Evolutionary conservation across 2,113 vertebrate species (phyloP), one percentile per base, ranked within the genome.

Genomic region (Triplophysa tibetana): DNA sequence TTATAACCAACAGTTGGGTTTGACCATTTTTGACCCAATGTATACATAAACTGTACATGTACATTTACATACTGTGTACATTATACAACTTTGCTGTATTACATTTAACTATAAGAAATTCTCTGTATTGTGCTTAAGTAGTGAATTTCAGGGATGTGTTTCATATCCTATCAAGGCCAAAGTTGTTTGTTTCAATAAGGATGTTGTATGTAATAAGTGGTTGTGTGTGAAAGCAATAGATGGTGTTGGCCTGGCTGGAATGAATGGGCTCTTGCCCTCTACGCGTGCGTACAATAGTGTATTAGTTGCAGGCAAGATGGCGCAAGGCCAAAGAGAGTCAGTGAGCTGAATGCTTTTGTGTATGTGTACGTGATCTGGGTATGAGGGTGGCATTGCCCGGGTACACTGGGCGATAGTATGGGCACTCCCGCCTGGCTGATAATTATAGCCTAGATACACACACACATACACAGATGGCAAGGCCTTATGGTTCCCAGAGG

Each of bases 391-490:
- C 68, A 62, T 79, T 13, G 67, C 41, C 67, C 62, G 65, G 63
- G 65, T 50, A 12, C 73, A 63, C 41, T 29, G 62, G 61, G 61
- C 45, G 14, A 77, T 77, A 43, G 45, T 70, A 79, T 70, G 41
- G 66, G 56, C 45, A 70, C 78, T 79, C 67, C 70, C 41, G 78
- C 78, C 61, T 80, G 78, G 70, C 78, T 74, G 78, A 73, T 80
- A 80, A 80, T 80, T 80, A 74, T 80, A 80, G 78, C 78, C 78
- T 65, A 52, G 70, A 52, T 74, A 80, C 78, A 11, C 60, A 29
- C n/a, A 76, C 45, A 64, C 58, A 64, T 43, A 76, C 69, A 58
- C 69, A 80, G 78, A 80, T 80, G 78, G 78, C 62, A 66, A 33
- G 70, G 78, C 19, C 61, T 73, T 43, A 64, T 58, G 69, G 26